Conservation (phyloP, 2,797 vertebrate genomes). For the Okamejei kenojei region DNA sequence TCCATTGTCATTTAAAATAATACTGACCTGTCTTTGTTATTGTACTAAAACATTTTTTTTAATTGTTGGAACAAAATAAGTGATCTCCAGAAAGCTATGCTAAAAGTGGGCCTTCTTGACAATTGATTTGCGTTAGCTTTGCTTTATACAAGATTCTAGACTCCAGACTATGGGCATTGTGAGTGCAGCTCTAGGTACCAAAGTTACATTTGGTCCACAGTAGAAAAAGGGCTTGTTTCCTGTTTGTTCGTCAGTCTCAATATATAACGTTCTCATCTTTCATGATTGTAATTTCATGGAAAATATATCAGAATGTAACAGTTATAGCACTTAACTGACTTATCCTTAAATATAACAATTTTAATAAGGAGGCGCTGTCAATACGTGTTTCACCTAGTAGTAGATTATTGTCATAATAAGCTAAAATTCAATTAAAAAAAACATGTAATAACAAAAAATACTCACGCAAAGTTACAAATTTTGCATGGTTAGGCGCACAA, state of each 20-base stretch:
- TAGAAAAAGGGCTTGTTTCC: background rate
- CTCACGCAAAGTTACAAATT: background rate
- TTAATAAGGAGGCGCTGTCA: background rate
- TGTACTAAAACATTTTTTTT: no score
- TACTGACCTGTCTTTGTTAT: no score
- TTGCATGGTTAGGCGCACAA: background rate
- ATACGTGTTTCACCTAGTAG: background rate
- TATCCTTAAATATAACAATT: background rate
- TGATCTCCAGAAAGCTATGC: no score
- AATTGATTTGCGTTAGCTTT: no score
- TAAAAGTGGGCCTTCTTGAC: no score
- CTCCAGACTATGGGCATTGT: background rate
- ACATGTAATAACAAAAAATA: background rate
- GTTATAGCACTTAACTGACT: background rate
- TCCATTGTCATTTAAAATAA: no score
- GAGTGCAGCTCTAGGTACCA: background rate
- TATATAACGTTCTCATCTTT: background rate
- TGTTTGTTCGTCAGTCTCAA: background rate
- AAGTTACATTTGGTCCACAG: background rate
- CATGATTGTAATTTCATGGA: background rate
- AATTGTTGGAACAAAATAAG: no score
- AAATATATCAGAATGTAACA: background rate
- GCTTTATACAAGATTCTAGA: background rate
- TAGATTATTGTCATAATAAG: background rate
- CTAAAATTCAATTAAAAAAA: background rate